Conservation (phyloP, 2,113 vertebrate species). For the Callopanchax toddi region DNA sequence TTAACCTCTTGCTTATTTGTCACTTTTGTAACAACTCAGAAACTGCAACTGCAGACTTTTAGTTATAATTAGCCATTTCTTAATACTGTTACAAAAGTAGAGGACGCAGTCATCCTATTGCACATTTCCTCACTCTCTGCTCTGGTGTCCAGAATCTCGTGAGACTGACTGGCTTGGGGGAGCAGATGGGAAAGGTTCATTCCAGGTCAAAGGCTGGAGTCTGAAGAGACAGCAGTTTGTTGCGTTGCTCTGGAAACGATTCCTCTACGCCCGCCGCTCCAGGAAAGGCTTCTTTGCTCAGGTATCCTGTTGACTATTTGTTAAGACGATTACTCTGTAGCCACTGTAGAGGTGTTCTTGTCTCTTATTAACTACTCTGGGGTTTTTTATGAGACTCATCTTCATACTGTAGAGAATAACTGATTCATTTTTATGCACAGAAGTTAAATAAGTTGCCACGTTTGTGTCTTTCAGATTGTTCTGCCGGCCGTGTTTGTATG, state of each 20-base stretch:
- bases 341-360: not conserved
- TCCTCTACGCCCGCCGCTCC: slow-evolving; percentile 93
- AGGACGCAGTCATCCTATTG: not conserved
- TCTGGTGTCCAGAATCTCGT: slow-evolving; percentile 85
- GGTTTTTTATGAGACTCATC: not conserved
- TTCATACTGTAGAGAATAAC: not conserved
- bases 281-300: slow-evolving; percentile 98
- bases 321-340: not conserved
- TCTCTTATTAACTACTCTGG: no score
- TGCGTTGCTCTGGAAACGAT: slow-evolving; percentile 95
- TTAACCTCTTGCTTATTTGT: no score
- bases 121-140: slow-evolving; percentile 11
- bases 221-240: slow-evolving; percentile 94
- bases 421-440: not conserved
- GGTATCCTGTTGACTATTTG: slow-evolving; percentile 64
- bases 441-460: slow-evolving; percentile 23
- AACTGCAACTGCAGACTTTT: not conserved
- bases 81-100: not conserved
- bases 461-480: slow-evolving; percentile 86
- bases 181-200: slow-evolving; percentile 94
- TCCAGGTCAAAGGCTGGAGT: slow-evolving; percentile 95
- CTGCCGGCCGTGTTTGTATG: slow-evolving; percentile 97
- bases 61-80: not conserved
- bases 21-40: not conserved
- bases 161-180: slow-evolving; percentile 96